Base-by-base conservation (phyloP, 2,888 invertebrate genomes). In the Darwinula stevensoni region DNA sequence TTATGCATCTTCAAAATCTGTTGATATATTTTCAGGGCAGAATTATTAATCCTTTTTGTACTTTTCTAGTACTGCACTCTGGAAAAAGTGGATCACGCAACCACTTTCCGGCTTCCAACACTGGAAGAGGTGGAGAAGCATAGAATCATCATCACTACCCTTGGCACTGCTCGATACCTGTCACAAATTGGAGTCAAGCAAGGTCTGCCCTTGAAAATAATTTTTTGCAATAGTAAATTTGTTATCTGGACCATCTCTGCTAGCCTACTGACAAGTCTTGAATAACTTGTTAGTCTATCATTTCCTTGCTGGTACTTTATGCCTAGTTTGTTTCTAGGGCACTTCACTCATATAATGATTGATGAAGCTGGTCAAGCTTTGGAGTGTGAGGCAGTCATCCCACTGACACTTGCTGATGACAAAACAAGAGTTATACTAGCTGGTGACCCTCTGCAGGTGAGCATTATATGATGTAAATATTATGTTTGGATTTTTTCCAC, bases 301-400 rank as follows among this genome's bases (percentile, higher is more conserved):
- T n/a, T n/a, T n/a, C n/a, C n/a, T n/a, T n/a, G n/a, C n/a, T n/a
- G n/a, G n/a, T n/a, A n/a, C n/a, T 9, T 14, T 30, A 4, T 30
- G 9, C 5, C 16, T 14, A 30, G n/a, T 30, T 30, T 30, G 9
- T 16, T 27, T 28, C 29, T 35, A 59, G 58, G 61, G 27, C 59
- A 60, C 40, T 70, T 75, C 44, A 72, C 70, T 0, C 76, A 78
- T 49, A 72, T 78, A 38, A 59, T 78, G 34, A 55, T 78, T 31
- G 78, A 78, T 48, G 78, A 78, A 54, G 76, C 76, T 1, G 76
- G 76, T 0, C 76, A 78, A 47, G 73, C 74, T 0, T 65, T 75
- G 57, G 78, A 78, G 50, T 71, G 71, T 51, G 76, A 76, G 49
- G 71, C 72, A 1, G 62, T 76, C 11, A 71, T 72, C 52, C 74